Evolutionary conservation across 1,140 invertebrate genomes (phyloP).

Genomic region (Manduca sexta): DNA sequence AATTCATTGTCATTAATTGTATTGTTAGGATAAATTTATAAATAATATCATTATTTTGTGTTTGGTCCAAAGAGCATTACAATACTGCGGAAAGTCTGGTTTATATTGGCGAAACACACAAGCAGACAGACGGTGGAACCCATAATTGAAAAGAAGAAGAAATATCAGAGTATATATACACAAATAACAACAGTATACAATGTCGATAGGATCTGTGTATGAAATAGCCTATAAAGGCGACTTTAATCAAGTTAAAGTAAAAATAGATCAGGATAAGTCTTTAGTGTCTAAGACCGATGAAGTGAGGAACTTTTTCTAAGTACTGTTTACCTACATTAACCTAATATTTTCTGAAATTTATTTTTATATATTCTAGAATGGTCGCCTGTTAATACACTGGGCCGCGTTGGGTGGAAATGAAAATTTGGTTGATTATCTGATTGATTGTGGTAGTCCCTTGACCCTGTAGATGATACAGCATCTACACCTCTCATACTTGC

Average conservation of each 20-base stretch:
- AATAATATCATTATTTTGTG: no score
- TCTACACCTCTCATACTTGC: slow-evolving; percentile 89
- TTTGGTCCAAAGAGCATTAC: no score
- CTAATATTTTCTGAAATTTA: background rate
- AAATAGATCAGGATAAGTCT: slow-evolving; percentile 40
- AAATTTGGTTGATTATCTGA: slow-evolving; percentile 55
- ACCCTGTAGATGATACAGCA: slow-evolving; percentile 80
- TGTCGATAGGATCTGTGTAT: slow-evolving; percentile 60
- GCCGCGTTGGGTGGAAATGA: slow-evolving; percentile 61
- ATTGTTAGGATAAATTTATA: no score
- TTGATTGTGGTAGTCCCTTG: slow-evolving; percentile 50
- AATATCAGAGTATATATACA: no score
- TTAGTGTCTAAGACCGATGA: slow-evolving; percentile 35
- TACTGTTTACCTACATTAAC: no score
- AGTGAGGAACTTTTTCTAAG: slow-evolving; percentile 25
- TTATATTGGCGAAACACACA: no score
- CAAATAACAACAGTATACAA: no score
- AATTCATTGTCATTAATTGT: no score
- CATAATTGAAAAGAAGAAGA: no score
- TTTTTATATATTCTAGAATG: slow-evolving; percentile 45
- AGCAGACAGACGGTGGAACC: no score
- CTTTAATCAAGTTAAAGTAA: slow-evolving; percentile 67
- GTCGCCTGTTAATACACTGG: slow-evolving; percentile 57
- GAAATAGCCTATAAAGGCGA: slow-evolving; percentile 64
- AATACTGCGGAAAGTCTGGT: no score